Evolutionary conservation across 2,113 vertebrate genomes (phyloP).

Genomic region (Cephalopterus ornatus): DNA sequence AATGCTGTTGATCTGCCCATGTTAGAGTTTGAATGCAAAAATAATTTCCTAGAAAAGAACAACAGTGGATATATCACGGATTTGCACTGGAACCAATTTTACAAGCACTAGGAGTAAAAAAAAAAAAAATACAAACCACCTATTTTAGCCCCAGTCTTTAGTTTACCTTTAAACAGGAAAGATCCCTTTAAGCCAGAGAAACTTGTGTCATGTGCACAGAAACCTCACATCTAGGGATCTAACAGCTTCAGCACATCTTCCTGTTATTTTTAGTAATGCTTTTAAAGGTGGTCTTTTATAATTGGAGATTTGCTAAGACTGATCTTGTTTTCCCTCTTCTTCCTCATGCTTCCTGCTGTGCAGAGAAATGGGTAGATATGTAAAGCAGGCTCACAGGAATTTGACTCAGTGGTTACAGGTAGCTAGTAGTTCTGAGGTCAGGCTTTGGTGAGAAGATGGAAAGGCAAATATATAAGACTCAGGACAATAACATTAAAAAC

Average conservation of each 20-base stretch:
- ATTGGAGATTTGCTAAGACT: neutral
- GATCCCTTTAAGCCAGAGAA: neutral
- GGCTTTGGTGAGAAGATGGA: neutral
- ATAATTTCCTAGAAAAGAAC: neutral
- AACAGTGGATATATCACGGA: neutral
- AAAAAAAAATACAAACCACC: neutral
- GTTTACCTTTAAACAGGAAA: neutral
- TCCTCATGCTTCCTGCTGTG: neutral
- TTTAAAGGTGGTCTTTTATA: neutral
- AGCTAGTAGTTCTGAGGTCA: neutral
- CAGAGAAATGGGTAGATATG: rapidly evolving
- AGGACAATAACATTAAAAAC: neutral
- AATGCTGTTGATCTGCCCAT: neutral
- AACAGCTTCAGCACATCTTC: neutral
- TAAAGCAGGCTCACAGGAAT: neutral
- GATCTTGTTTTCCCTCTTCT: neutral
- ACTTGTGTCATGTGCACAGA: neutral
- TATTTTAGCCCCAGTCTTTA: neutral
- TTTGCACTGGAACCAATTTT: neutral
- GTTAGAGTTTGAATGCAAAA: neutral
- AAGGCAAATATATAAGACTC: neutral
- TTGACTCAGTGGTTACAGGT: neutral
- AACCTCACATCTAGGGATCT: neutral
- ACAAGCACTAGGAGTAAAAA: neutral
- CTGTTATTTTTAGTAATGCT: neutral